Percentiles rank a stretch among this genome's conserved stretches.
Evolutionary conservation across 2,888 invertebrate genomes (phyloP).

Genomic region (Drosophila barbarae): DNA sequence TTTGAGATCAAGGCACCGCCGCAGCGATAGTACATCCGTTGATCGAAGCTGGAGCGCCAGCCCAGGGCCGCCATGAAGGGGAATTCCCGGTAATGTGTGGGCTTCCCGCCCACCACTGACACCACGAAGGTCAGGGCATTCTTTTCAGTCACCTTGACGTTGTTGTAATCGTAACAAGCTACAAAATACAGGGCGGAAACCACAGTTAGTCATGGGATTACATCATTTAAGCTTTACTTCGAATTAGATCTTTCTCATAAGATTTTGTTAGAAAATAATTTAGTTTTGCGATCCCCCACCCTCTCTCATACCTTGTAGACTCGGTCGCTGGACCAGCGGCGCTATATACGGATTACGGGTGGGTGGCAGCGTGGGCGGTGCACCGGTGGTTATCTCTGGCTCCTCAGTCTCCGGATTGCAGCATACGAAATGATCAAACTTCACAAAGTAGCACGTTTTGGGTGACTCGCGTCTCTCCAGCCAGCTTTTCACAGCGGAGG

Average conservation of each 20-base stretch:
- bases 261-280: not conserved
- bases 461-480: conserved; percentile 51
- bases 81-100: conserved; percentile 44
- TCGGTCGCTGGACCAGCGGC: conserved; percentile 39
- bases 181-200: not conserved
- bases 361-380: conserved; percentile 16
- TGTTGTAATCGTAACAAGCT: conserved; percentile 32
- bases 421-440: conserved; percentile 71
- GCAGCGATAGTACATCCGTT: conserved; percentile 61
- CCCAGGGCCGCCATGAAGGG: conserved; percentile 69
- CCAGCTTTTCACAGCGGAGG: conserved; percentile 62
- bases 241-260: not conserved
- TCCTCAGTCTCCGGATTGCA: conserved; percentile 41
- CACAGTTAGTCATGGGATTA: conserved; percentile 18
- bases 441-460: conserved; percentile 73
- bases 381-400: conserved; percentile 1
- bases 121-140: conserved; percentile 6
- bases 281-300: not conserved
- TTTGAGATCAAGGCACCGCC: conserved; percentile 67
- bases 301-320: conserved; percentile 54
- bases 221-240: not conserved
- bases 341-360: conserved; percentile 1
- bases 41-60: conserved; percentile 54
- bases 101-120: conserved; percentile 35
- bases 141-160: conserved; percentile 7